phyloP scores from a whole-genome alignment of 2,797 vertebrate genomes.

The Melanotaenia boesemani region DNA sequence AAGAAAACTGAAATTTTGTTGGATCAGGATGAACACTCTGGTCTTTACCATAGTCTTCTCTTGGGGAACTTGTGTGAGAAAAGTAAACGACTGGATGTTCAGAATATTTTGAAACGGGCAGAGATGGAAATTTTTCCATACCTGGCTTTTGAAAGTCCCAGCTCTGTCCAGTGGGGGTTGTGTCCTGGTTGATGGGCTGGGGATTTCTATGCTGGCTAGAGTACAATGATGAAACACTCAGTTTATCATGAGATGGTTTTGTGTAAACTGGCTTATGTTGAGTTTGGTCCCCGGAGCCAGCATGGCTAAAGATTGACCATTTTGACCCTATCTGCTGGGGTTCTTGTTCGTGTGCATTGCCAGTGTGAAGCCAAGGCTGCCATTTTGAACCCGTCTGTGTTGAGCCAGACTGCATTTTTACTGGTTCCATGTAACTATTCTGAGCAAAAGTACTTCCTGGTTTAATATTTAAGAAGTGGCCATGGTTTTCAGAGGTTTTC shows the following conservation, averaged over 20 bases:
- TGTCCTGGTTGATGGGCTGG: background rate
- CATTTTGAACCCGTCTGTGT: background rate
- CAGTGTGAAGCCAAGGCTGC: background rate
- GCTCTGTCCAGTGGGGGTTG: accelerated
- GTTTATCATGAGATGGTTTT: background rate
- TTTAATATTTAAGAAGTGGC: no score
- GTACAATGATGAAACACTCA: background rate
- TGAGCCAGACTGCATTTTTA: background rate
- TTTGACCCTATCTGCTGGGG: background rate
- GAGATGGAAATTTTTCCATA: background rate
- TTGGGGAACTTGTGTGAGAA: background rate
- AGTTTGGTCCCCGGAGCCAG: background rate
- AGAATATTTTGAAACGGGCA: background rate
- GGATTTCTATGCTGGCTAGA: background rate
- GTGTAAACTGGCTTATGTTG: accelerated
- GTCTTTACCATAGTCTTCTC: background rate
- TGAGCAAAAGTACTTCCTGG: background rate
- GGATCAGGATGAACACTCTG: background rate
- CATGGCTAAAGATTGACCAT: background rate
- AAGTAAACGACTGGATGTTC: no score
- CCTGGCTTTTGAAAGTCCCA: background rate
- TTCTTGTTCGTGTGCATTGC: background rate
- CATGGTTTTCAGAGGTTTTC: background rate
- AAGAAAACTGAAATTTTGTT: background rate
- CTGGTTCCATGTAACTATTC: background rate